These are phyloP conservation scores for Choloepus hoffmanni DNA, from an alignment of 2,113 vertebrate species.

Conservation along the genomic window DNA sequence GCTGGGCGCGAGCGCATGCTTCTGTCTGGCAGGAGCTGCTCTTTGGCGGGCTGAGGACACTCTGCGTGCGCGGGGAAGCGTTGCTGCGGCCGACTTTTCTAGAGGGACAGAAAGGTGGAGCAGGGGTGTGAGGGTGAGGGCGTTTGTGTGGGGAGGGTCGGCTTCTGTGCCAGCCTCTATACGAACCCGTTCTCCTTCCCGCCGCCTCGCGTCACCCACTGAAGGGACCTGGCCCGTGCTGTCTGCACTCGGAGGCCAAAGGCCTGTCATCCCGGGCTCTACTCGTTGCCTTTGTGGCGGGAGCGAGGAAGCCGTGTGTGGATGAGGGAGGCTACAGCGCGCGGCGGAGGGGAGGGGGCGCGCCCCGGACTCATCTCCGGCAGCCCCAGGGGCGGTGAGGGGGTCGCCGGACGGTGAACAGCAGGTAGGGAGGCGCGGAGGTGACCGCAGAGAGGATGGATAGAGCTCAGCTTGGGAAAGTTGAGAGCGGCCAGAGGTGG, in stretches of 20 bases:
- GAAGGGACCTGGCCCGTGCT: neutral
- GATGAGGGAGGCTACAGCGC: neutral
- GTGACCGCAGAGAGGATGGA: neutral
- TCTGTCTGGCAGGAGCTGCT: conserved; percentile 16
- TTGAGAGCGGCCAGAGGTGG: neutral
- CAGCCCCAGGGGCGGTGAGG: neutral
- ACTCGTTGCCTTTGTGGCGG: conserved; percentile 77
- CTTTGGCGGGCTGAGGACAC: conserved; percentile 63
- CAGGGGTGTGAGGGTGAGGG: neutral
- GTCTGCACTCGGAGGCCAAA: conserved; percentile 38
- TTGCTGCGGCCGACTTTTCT: neutral
- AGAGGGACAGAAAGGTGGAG: neutral
- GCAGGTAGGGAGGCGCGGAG: neutral
- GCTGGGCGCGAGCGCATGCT: neutral
- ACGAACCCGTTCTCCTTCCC: neutral
- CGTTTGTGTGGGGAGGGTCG: neutral
- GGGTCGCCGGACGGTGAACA: neutral
- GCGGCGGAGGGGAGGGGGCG: neutral
- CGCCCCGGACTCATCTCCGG: neutral
- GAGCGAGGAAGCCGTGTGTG: conserved; percentile 29
- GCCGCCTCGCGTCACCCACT: neutral
- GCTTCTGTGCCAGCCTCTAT: neutral
- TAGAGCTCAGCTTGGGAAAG: neutral
- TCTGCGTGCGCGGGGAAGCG: neutral
- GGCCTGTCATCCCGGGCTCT: conserved; percentile 73